These are phyloP conservation scores for Microctenopoma stevenorrisi DNA, from an alignment of 2,797 vertebrate genomes.

Conservation along the genomic window DNA sequence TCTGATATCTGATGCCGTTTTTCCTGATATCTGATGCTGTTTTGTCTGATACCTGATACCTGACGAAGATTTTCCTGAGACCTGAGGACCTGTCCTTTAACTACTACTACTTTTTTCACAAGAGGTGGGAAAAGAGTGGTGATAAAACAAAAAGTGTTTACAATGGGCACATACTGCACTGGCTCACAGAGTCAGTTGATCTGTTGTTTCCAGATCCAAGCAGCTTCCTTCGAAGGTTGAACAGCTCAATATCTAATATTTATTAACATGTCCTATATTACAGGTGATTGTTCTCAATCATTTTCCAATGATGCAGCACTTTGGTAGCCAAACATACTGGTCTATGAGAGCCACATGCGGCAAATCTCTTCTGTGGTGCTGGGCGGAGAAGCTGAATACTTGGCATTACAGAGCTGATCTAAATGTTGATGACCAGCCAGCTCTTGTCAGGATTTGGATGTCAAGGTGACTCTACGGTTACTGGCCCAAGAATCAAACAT, in stretches of 20 bases:
- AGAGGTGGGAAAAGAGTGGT: constrained; percentile 41
- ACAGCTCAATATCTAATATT: constrained; percentile 7
- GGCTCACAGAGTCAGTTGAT: constrained; percentile 10
- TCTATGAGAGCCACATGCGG: constrained; percentile 61
- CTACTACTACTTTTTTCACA: constrained; percentile 2
- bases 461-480: constrained; percentile 76
- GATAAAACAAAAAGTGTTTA: constrained; percentile 46
- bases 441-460: constrained; percentile 74
- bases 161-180: constrained; percentile 14
- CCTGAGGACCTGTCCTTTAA: too few species aligned
- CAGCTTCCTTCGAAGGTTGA: constrained; percentile 30
- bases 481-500: constrained; percentile 51
- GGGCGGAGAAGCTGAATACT: constrained; percentile 39
- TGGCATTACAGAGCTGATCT: constrained; percentile 56
- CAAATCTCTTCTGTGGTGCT: constrained; percentile 62
- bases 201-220: constrained; percentile 24
- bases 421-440: constrained; percentile 63
- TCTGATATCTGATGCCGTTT: too few species aligned
- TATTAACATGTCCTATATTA: constrained; percentile 37
- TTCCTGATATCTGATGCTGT: too few species aligned
- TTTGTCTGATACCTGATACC: too few species aligned
- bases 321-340: constrained; percentile 56
- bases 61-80: too few species aligned
- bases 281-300: constrained; percentile 37
- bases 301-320: constrained; percentile 69